phyloP scores from a whole-genome alignment of 2,113 vertebrate species.

The Azemiops feae region DNA sequence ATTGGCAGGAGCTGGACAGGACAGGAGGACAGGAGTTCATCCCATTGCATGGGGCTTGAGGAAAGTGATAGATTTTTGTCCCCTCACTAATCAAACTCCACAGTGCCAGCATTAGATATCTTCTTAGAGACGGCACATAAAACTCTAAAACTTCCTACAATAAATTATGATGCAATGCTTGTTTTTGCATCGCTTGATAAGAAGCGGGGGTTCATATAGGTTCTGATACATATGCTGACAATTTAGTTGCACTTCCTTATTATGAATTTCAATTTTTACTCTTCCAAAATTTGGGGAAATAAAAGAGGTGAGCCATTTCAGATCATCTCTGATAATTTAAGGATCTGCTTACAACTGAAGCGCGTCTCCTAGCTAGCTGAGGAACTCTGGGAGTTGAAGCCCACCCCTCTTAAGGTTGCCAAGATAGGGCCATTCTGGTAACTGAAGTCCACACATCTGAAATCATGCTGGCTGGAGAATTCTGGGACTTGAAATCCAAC shows the following conservation, averaged over 20 bases:
- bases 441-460: not conserved
- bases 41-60: too few relatives aligned
- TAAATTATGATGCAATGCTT: not conserved
- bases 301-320: not conserved
- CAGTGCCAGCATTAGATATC: too few relatives aligned
- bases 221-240: not conserved
- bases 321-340: not conserved
- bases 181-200: not conserved
- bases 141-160: not conserved
- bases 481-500: not conserved
- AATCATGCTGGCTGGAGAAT: not conserved
- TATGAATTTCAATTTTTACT: not conserved
- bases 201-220: not conserved
- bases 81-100: too few relatives aligned
- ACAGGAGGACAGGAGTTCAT: not conserved
- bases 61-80: too few relatives aligned
- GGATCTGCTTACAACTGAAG: not conserved
- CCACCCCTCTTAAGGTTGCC: not conserved
- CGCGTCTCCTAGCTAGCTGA: not conserved
- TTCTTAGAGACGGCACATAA: not conserved
- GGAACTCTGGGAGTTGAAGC: not conserved
- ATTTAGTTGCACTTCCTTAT: not conserved
- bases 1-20: not conserved
- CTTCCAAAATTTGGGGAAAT: not conserved
- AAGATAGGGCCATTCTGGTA: not conserved